Base-by-base conservation (phyloP, 2,113 vertebrate species). In the Phyllostomus hastatus region DNA sequence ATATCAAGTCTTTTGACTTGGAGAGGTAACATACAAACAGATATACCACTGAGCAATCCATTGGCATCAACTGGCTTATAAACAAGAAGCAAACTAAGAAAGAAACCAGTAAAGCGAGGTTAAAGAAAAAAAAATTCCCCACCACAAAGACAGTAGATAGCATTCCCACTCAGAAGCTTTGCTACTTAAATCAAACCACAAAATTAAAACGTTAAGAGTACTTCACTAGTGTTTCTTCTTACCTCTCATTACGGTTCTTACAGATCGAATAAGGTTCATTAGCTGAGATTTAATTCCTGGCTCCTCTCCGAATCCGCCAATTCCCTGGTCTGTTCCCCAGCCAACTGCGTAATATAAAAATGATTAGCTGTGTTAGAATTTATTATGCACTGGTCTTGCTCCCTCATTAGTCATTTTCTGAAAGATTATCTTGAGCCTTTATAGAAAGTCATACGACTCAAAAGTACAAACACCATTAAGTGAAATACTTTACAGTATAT, bases 211-310 rank as follows among this genome's bases (percentile, higher is more conserved):
- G 26, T 82, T 82, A 70, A 43, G 50, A 33, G 2, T 2, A 1
- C 1, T 82, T 24, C 69, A 48, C 24, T 70, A 28, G n/a, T 69
- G 64, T 1, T 17, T 69, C 41, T 75, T 35, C 97, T 98, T 95
- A 99, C 99, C 99, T 99, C 99, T 99, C 99, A 99, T 99, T 87
- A 99, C 99, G 0, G 99, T 99, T 97, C 99, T 98, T 91, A 99
- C 98, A 1, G 99, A 99, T 96, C 99, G 99, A 97, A 99, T 99
- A 15, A 99, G 99, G 90, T 99, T 99, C 87, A 98, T 99, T 66
- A 99, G 96, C 97, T 99, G 99, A 35, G 99, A 99, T 98, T 99
- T 99, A 98, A 99, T 98, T 97, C 99, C 99, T 59, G 99, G 99
- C 94, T 99, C 99, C 92, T 99, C 99, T 97, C 99, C 99, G 88